Conservation (phyloP, 2,113 vertebrate species). For the Megalops atlanticus region DNA sequence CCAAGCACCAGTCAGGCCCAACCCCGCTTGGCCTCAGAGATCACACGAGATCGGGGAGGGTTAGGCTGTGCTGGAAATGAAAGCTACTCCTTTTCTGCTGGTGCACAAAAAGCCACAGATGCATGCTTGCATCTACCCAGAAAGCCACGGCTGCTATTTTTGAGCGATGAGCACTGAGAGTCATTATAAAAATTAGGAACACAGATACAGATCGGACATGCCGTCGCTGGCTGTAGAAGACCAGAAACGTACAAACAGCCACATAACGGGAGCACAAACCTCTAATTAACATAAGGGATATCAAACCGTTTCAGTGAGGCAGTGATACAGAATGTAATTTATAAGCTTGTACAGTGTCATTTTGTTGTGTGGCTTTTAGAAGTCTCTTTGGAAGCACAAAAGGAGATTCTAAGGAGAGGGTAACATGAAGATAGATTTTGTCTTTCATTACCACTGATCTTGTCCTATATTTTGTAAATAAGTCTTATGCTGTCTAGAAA, state of each 20-base stretch:
- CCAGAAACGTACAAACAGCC: neutral
- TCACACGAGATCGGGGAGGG: conserved; percentile 10
- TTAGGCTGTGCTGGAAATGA: conserved; percentile 21
- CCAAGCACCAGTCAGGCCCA: neutral
- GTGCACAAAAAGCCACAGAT: conserved; percentile 21
- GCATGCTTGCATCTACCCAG: conserved; percentile 26
- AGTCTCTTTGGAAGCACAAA: neutral
- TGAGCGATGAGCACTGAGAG: neutral
- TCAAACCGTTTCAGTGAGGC: neutral
- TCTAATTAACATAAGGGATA: neutral
- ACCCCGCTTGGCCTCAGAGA: conserved; percentile 19
- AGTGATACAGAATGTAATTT: conserved; percentile 11
- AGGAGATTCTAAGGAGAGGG: neutral
- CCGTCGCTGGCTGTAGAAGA: neutral
- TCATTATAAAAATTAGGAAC: neutral
- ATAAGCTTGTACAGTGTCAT: neutral
- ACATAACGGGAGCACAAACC: neutral
- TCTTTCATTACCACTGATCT: too few species aligned
- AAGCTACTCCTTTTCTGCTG: conserved; percentile 22
- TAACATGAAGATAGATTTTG: too few species aligned
- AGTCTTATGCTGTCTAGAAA: too few species aligned
- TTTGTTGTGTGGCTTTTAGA: neutral
- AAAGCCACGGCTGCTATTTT: conserved; percentile 36
- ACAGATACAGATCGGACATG: neutral
- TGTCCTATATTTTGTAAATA: too few species aligned